phyloP scores from a whole-genome alignment of 2,888 invertebrate genomes.

The Drosophila mayaguana region DNA sequence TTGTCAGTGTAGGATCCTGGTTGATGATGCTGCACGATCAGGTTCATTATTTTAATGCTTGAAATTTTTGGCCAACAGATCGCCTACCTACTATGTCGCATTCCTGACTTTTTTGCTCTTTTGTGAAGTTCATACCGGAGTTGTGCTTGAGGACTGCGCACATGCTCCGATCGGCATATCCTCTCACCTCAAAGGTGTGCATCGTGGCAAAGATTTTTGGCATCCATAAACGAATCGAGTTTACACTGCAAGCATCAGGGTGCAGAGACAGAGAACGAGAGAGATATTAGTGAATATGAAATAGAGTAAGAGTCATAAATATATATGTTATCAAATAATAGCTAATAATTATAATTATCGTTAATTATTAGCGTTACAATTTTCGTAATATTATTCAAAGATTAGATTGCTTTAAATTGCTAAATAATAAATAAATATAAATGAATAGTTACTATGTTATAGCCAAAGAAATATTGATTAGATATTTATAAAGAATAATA shows the following conservation, averaged over 20 bases:
- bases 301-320: too few relatives aligned
- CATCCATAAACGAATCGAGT: constrained; percentile 93
- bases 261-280: not conserved
- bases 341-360: too few relatives aligned
- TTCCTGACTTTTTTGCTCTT: constrained; percentile 23
- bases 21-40: constrained; percentile 39
- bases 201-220: constrained; percentile 93
- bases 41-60: constrained; percentile 56
- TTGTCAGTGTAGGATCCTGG: constrained; percentile 58
- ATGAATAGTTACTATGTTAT: too few relatives aligned
- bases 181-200: constrained; percentile 83
- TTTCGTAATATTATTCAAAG: too few relatives aligned
- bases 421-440: too few relatives aligned
- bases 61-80: constrained; percentile 22
- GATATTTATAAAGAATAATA: too few relatives aligned
- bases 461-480: too few relatives aligned
- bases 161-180: constrained; percentile 54
- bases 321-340: too few relatives aligned
- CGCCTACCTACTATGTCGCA: constrained; percentile 67
- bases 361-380: too few relatives aligned
- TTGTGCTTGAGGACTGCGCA: constrained; percentile 76
- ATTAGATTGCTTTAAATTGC: too few relatives aligned
- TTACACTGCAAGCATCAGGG: constrained; percentile 86
- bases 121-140: constrained; percentile 6
- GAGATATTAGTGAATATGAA: not conserved